Evolutionary conservation across 2,888 invertebrate genomes (phyloP).

Genomic region (Alitta virens): DNA sequence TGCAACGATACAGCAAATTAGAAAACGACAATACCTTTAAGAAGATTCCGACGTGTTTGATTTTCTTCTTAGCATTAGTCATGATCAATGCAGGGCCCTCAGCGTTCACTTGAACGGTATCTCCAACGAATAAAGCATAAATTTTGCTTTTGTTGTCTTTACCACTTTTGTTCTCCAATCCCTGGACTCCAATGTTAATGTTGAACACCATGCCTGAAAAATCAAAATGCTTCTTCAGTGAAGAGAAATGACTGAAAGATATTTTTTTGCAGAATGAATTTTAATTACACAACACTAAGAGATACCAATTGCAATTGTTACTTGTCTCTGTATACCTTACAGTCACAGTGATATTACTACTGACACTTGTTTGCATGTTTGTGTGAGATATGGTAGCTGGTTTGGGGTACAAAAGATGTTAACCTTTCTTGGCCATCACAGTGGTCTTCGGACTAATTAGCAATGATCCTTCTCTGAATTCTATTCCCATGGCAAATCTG

Average conservation of each 20-base stretch:
- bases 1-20: too few relatives aligned
- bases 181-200: constrained; percentile 86
- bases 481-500: constrained; percentile 94
- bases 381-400: too few relatives aligned
- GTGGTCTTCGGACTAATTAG: constrained; percentile 87
- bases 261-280: too few relatives aligned
- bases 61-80: constrained; percentile 84
- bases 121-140: constrained; percentile 93
- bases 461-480: constrained; percentile 92
- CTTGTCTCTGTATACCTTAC: too few relatives aligned
- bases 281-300: too few relatives aligned
- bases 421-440: constrained; percentile 74
- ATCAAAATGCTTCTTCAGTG: background rate
- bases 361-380: too few relatives aligned
- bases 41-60: constrained; percentile 93
- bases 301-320: too few relatives aligned
- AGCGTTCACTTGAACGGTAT: constrained; percentile 93
- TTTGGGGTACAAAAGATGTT: too few relatives aligned
- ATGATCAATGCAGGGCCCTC: constrained; percentile 77
- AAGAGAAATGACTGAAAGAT: background rate
- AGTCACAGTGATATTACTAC: too few relatives aligned
- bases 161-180: constrained; percentile 77
- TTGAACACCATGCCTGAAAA: constrained; percentile 86
- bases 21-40: constrained; percentile 71
- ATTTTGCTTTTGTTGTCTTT: constrained; percentile 73